Percentiles rank a stretch among this genome's conserved stretches.
Evolutionary conservation across 2,797 vertebrate genomes (phyloP).

Genomic region (Bryconaethiops microstoma): DNA sequence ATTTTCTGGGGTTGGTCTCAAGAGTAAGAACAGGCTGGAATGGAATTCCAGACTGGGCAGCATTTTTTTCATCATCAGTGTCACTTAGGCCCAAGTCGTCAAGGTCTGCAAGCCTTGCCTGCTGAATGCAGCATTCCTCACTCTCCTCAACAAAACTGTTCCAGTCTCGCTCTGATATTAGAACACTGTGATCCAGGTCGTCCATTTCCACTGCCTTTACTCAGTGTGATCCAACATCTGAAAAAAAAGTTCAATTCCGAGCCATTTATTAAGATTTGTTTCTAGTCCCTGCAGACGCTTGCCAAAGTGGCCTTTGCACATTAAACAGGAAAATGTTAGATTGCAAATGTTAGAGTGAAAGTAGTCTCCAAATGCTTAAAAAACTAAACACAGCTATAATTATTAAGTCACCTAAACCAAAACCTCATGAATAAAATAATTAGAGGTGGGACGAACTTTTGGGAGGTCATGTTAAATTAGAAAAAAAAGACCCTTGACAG

Average conservation of each 20-base stretch:
- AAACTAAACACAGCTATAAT: not conserved
- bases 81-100: conserved; percentile 85
- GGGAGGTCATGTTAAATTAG: no score
- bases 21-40: conserved; percentile 10
- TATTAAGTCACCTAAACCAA: not conserved
- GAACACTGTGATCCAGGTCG: conserved; percentile 93
- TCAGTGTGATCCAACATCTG: conserved; percentile 67
- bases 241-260: conserved; percentile 52
- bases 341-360: not conserved
- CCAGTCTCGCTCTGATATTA: conserved; percentile 90
- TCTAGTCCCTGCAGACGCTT: not conserved
- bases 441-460: not conserved
- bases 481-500: no score
- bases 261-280: not conserved
- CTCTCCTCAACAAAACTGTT: conserved; percentile 80
- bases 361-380: not conserved
- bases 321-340: not conserved
- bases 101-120: conserved; percentile 77
- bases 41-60: conserved; percentile 17
- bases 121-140: conserved; percentile 84
- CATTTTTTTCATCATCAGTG: conserved; percentile 73
- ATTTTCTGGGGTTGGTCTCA: conserved; percentile 15
- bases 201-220: conserved; percentile 78
- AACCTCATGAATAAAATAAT: not conserved
- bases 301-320: not conserved